Conservation (phyloP, 2,113 vertebrate species). For the Thymallus thymallus region DNA sequence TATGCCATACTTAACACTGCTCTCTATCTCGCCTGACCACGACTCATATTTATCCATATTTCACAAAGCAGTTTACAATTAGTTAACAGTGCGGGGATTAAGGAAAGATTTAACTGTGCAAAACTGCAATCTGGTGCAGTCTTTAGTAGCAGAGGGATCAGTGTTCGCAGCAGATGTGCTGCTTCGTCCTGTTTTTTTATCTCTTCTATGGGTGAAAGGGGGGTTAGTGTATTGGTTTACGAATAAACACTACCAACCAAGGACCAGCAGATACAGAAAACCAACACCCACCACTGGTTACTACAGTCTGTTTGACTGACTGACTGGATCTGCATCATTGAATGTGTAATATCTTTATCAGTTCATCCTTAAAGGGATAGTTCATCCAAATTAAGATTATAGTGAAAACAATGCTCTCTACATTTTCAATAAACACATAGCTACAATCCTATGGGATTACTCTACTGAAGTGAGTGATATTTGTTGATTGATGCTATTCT, state of each 20-base stretch:
- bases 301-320: no score
- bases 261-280: not conserved
- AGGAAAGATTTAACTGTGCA: slow-evolving; percentile 62
- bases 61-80: slow-evolving; percentile 65
- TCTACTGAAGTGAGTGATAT: no score
- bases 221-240: not conserved
- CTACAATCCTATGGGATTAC: no score
- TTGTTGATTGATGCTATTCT: no score
- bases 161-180: slow-evolving; percentile 43
- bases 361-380: no score
- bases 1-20: slow-evolving; percentile 7
- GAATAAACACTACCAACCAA: not conserved
- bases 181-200: slow-evolving; percentile 56
- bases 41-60: slow-evolving; percentile 59
- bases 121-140: slow-evolving; percentile 65
- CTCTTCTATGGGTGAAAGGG: not conserved
- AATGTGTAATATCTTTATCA: no score
- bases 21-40: slow-evolving; percentile 28
- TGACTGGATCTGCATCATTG: no score
- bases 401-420: no score
- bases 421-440: no score
- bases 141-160: slow-evolving; percentile 64
- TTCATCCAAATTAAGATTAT: no score
- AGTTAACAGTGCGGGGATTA: slow-evolving; percentile 72
- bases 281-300: not conserved